A percentile compares a stretch with the other conserved stretches of the same genome.
These are phyloP conservation scores for Zeugodacus cucurbitae DNA, from an alignment of 1,140 invertebrate genomes.

Conservation along the genomic window DNA sequence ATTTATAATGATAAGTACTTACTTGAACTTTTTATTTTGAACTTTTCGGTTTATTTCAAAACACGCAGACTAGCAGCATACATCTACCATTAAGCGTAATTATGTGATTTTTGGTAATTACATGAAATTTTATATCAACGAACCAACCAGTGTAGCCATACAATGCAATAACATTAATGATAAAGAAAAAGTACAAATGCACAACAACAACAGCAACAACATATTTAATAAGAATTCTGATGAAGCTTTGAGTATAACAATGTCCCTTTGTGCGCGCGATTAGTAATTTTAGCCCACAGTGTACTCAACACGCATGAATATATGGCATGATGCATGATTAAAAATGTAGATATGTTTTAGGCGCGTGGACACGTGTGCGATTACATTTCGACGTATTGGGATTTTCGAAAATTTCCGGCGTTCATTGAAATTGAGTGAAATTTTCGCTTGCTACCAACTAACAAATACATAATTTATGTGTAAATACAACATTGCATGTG, in stretches of 20 bases:
- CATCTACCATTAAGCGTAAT: constrained; percentile 36
- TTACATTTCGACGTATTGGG: not conserved
- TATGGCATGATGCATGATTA: not conserved
- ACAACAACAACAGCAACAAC: not conserved
- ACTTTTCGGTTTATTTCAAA: no score
- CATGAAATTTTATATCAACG: constrained; percentile 11
- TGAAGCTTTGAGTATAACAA: not conserved
- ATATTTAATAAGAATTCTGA: not conserved
- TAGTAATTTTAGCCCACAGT: not conserved
- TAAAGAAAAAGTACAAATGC: not conserved
- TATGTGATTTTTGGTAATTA: constrained; percentile 42
- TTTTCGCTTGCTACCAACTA: not conserved
- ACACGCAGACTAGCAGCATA: no score
- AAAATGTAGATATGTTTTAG: not conserved
- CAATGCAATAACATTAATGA: not conserved
- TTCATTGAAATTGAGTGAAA: constrained; percentile 8
- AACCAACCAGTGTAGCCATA: not conserved
- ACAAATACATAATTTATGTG: not conserved
- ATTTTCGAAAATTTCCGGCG: not conserved
- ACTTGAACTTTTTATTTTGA: no score
- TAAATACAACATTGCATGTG: not conserved
- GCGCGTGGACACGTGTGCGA: not conserved
- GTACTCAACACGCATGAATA: not conserved
- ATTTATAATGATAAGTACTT: no score
- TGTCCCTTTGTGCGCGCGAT: not conserved